Percentiles rank a stretch among this genome's conserved stretches.
Conservation (phyloP, 2,113 vertebrate genomes). For the Meriones unguiculatus region DNA sequence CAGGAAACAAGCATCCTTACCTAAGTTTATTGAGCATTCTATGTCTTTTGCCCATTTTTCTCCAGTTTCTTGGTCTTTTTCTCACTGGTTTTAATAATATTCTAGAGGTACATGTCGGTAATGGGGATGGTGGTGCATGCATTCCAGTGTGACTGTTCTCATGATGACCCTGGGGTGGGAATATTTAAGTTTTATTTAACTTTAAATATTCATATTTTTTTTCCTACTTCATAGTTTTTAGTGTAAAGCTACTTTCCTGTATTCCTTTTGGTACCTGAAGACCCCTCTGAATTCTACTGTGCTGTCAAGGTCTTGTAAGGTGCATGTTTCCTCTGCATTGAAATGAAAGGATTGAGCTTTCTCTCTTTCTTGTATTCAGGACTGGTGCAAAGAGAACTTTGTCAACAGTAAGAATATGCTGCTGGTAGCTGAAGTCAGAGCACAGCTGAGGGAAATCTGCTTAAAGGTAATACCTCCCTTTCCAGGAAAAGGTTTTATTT, state of each 20-base stretch:
- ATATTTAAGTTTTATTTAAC: neutral
- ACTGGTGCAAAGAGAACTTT: slow-evolving; percentile 98
- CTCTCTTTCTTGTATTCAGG: slow-evolving; percentile 84
- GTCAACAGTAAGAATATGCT: slow-evolving; percentile 96
- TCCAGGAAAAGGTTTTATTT: neutral
- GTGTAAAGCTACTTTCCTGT: neutral
- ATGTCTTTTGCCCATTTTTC: neutral
- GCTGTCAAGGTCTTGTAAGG: neutral
- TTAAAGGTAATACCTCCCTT: slow-evolving; percentile 91
- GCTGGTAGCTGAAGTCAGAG: slow-evolving; percentile 93
- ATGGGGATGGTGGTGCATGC: neutral
- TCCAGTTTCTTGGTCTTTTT: neutral
- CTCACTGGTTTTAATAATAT: neutral
- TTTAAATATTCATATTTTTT: neutral
- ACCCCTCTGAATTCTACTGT: neutral
- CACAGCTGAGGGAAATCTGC: slow-evolving; percentile 96
- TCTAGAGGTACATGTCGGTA: neutral
- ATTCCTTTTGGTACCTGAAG: neutral
- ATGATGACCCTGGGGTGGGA: neutral
- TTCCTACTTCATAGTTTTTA: neutral
- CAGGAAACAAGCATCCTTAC: neutral
- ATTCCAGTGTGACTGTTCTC: neutral
- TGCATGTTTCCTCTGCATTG: neutral
- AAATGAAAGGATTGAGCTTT: neutral
- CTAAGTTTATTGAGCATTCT: neutral